Percentiles rank a stretch among this genome's conserved stretches.
phyloP scores from a whole-genome alignment of 2,113 vertebrate species.

The Sorex fumeus region DNA sequence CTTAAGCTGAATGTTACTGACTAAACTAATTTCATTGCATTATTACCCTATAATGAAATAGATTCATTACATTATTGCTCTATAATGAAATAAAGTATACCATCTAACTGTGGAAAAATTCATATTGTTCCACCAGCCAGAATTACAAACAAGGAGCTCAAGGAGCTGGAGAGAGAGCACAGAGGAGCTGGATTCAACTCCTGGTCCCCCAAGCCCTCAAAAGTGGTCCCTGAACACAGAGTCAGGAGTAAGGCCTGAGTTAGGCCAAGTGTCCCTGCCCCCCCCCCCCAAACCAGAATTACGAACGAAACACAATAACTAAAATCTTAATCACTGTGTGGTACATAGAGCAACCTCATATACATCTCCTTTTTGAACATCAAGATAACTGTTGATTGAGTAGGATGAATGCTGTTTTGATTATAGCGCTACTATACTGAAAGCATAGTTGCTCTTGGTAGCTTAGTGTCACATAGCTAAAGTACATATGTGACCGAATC shows the following conservation, averaged over 20 bases:
- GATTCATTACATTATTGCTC: background rate
- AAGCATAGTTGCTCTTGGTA: no score
- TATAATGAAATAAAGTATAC: background rate
- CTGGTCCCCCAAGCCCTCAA: no score
- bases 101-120: background rate
- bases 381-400: background rate
- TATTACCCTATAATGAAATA: background rate
- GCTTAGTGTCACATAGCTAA: background rate
- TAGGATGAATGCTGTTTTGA: constrained; percentile 11
- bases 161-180: no score
- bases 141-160: background rate
- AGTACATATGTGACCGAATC: background rate
- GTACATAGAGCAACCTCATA: background rate
- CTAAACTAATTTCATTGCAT: constrained; percentile 27
- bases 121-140: background rate
- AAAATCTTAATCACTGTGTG: no score
- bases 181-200: no score
- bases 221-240: no score
- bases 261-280: no score
- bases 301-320: background rate
- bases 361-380: background rate
- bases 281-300: background rate
- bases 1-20: constrained; percentile 26
- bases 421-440: no score
- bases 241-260: no score